These are phyloP conservation scores for Anthoptus insignis DNA, from an alignment of 2,888 invertebrate species.

Conservation along the genomic window DNA sequence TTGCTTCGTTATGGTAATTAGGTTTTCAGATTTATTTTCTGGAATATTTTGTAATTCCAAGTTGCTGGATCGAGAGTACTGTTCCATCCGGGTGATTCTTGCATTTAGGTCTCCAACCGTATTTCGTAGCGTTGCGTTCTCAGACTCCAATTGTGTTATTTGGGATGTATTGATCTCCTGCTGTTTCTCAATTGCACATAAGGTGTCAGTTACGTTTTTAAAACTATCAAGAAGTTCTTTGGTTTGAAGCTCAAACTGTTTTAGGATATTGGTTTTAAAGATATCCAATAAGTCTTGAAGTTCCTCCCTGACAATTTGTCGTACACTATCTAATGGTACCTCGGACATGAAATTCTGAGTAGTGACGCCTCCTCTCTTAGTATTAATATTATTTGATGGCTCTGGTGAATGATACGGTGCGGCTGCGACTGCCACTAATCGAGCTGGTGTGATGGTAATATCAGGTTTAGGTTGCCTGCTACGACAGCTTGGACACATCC, in stretches of 20 bases:
- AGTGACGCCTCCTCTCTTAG: neutral
- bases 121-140: slow-evolving; percentile 29
- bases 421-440: slow-evolving; percentile 2
- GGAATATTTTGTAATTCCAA: slow-evolving; percentile 47
- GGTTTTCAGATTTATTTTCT: slow-evolving; percentile 47
- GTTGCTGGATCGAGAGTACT: slow-evolving; percentile 43
- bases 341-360: neutral
- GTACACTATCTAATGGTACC: slow-evolving; percentile 9
- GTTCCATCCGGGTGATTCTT: slow-evolving; percentile 43
- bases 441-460: slow-evolving; percentile 20
- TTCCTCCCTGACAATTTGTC: slow-evolving; percentile 22
- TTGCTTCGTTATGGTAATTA: slow-evolving; percentile 36
- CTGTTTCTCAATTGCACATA: slow-evolving; percentile 20
- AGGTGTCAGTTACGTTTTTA: slow-evolving; percentile 12
- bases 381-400: slow-evolving; percentile 10
- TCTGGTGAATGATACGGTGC: neutral
- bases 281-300: neutral
- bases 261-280: slow-evolving; percentile 14
- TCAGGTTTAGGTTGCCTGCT: slow-evolving; percentile 26
- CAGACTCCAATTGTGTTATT: slow-evolving; percentile 26
- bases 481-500: slow-evolving; percentile 28
- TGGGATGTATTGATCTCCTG: slow-evolving; percentile 19
- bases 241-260: slow-evolving; percentile 11
- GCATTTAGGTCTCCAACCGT: slow-evolving; percentile 30
- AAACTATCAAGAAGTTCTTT: slow-evolving; percentile 19